phyloP scores from a whole-genome alignment of 1,140 invertebrate genomes.

The Plodia interpunctella region DNA sequence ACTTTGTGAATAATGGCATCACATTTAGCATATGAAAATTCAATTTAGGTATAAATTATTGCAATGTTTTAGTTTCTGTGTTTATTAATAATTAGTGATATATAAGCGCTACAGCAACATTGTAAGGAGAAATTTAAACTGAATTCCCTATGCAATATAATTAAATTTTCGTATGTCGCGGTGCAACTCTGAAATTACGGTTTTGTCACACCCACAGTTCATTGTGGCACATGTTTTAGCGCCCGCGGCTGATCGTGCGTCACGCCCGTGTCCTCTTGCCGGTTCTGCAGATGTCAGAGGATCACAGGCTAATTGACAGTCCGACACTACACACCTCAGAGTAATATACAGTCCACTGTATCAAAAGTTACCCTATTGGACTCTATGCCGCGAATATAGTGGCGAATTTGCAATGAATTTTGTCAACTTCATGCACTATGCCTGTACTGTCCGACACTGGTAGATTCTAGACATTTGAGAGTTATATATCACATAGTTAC shows the following conservation, averaged over 20 bases:
- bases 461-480: background rate
- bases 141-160: too few species aligned
- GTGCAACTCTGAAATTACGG: conserved; percentile 3
- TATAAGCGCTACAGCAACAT: too few species aligned
- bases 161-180: background rate
- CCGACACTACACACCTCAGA: background rate
- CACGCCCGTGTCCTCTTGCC: conserved; percentile 6
- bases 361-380: background rate
- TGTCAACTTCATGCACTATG: too few species aligned
- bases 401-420: too few species aligned
- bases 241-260: conserved; percentile 6
- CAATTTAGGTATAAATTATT: too few species aligned
- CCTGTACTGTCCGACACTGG: too few species aligned
- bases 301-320: conserved; percentile 10
- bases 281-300: conserved; percentile 8
- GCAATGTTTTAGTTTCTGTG: too few species aligned
- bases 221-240: background rate
- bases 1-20: too few species aligned
- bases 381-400: too few species aligned
- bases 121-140: too few species aligned
- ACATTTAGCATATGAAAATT: too few species aligned
- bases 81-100: too few species aligned
- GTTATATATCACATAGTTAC: background rate
- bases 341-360: background rate
- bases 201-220: conserved; percentile 8